Conservation (phyloP, 2,113 vertebrate genomes). For the Tenrec ecaudatus region DNA sequence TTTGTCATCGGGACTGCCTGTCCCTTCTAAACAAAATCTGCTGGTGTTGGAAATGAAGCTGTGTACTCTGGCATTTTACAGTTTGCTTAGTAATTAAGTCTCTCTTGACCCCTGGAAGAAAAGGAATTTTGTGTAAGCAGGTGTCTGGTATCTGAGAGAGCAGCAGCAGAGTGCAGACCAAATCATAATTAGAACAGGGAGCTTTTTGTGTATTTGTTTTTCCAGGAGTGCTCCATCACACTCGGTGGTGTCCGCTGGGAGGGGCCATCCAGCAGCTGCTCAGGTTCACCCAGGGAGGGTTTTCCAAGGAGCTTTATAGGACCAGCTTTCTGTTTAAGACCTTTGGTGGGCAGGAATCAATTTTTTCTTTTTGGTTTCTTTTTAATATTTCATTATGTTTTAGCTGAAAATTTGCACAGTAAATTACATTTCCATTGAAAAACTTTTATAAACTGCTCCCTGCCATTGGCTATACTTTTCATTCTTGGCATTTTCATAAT, state of each 20-base stretch:
- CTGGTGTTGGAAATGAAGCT: slow-evolving; percentile 50
- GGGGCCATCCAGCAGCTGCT: not conserved
- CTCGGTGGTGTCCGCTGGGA: slow-evolving; percentile 22
- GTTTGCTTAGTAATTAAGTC: slow-evolving; percentile 53
- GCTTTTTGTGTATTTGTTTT: accelerated
- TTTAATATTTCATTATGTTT: not conserved
- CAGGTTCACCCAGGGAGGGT: not conserved
- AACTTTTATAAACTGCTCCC: not conserved
- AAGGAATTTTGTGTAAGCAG: slow-evolving; percentile 50
- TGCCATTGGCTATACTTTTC: not conserved
- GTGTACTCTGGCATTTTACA: slow-evolving; percentile 6
- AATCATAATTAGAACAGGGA: slow-evolving; percentile 35
- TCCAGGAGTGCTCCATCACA: not conserved
- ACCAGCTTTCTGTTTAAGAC: not conserved
- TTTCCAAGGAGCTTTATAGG: slow-evolving; percentile 51
- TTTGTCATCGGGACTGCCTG: not conserved
- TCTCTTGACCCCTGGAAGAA: slow-evolving; percentile 53
- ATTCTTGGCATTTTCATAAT: no score
- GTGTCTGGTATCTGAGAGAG: not conserved
- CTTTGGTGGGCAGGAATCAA: not conserved
- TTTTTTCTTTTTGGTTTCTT: no score
- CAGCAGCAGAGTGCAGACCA: not conserved
- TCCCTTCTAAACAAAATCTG: slow-evolving; percentile 25
- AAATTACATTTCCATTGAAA: not conserved
- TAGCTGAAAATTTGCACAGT: not conserved